Conservation (phyloP, 2,888 invertebrate species). For the Metopia argyrocephala region DNA sequence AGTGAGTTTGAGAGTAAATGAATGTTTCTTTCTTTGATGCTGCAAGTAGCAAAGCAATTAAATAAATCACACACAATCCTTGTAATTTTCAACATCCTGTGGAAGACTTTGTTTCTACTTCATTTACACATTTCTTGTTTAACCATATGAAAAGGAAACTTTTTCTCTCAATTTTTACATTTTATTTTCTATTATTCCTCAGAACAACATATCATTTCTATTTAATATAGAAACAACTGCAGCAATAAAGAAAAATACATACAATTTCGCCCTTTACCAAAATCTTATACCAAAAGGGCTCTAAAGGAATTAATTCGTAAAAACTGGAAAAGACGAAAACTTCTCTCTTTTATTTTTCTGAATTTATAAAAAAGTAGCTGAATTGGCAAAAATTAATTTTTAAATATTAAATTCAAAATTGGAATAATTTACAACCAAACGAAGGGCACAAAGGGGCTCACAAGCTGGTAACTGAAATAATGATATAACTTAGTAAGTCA, state of each 20-base stretch:
- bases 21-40: slow-evolving; percentile 13
- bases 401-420: too few species aligned
- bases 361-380: neutral
- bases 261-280: neutral
- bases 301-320: neutral
- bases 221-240: neutral
- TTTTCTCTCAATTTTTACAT: slow-evolving; percentile 4
- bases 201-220: slow-evolving; percentile 26
- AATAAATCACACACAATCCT: slow-evolving; percentile 62
- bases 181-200: neutral
- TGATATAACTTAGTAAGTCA: too few species aligned
- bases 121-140: slow-evolving; percentile 56
- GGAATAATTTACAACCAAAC: too few species aligned
- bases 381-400: too few species aligned
- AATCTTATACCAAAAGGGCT: neutral
- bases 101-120: slow-evolving; percentile 52
- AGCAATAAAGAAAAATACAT: neutral
- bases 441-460: too few species aligned
- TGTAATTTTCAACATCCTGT: slow-evolving; percentile 60
- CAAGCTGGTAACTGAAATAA: too few species aligned
- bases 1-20: neutral
- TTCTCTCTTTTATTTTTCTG: neutral
- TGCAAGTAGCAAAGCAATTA: slow-evolving; percentile 61
- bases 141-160: slow-evolving; percentile 52
- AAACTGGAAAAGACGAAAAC: neutral